Conservation (phyloP, 1,140 invertebrate genomes). For the Dolichoris vasculosae region DNA sequence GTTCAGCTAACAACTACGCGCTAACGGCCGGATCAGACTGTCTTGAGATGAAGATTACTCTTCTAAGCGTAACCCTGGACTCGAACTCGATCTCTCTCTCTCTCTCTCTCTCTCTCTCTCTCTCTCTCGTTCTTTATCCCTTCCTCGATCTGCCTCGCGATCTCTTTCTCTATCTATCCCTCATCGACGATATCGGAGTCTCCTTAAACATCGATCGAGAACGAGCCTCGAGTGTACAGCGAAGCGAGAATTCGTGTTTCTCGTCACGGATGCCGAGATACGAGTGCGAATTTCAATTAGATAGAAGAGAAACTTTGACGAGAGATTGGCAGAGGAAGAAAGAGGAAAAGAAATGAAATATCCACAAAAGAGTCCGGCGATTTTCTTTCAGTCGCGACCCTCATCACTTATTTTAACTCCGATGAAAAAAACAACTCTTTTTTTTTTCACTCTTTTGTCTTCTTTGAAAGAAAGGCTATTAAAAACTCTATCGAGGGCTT, state of each 20-base stretch:
- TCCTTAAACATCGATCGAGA: constrained; percentile 36
- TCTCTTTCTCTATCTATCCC: constrained; percentile 36
- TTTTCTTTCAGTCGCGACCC: constrained; percentile 17
- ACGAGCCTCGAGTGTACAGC: not conserved
- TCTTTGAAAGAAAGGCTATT: constrained; percentile 33
- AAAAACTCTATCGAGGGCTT: constrained; percentile 20
- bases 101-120: constrained; percentile 22
- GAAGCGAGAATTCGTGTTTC: constrained; percentile 41
- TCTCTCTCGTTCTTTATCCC: constrained; percentile 18
- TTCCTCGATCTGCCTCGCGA: constrained; percentile 16
- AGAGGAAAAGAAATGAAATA: constrained; percentile 20
- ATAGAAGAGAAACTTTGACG: constrained; percentile 13
- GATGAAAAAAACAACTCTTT: not conserved
- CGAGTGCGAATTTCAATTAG: constrained; percentile 47
- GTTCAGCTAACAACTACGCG: constrained; percentile 67
- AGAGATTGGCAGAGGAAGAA: not conserved
- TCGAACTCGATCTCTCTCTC: constrained; percentile 13
- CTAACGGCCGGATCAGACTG: constrained; percentile 72
- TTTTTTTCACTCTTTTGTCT: constrained; percentile 23
- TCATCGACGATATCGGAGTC: constrained; percentile 28
- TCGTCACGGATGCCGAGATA: constrained; percentile 30
- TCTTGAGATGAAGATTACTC: constrained; percentile 66
- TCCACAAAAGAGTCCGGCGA: constrained; percentile 29
- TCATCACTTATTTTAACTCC: constrained; percentile 31
- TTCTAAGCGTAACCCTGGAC: constrained; percentile 59